These are phyloP conservation scores for Oligia fasciuncula DNA, from an alignment of 2,888 invertebrate genomes.

Conservation along the genomic window DNA sequence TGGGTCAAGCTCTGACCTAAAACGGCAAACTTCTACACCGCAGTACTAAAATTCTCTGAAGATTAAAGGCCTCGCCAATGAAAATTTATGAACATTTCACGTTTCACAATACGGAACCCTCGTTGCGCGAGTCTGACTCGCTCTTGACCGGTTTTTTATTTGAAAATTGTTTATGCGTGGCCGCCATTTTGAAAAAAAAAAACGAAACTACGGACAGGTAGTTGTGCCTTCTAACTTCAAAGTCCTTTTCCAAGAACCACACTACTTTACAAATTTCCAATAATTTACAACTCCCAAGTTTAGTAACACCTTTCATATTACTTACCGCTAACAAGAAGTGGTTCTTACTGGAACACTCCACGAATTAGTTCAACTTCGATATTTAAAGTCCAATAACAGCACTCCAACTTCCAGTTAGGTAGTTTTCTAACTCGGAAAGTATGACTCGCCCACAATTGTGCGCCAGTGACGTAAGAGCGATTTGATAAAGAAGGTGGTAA, in stretches of 20 bases:
- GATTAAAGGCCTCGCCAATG: too few species aligned
- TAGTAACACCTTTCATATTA: conserved; percentile 38
- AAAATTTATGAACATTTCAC: too few species aligned
- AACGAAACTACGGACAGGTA: too few species aligned
- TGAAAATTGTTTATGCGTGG: too few species aligned
- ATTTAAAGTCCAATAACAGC: conserved; percentile 59
- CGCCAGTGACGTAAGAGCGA: conserved; percentile 39
- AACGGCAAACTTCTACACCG: too few species aligned
- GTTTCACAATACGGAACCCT: too few species aligned
- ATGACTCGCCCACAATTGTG: conserved; percentile 50
- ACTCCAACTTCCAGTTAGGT: conserved; percentile 56
- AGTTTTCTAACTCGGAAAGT: conserved; percentile 63
- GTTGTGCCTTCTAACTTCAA: background rate
- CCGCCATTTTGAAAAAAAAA: too few species aligned
- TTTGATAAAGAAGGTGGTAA: background rate
- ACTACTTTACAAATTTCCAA: conserved; percentile 17
- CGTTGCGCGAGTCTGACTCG: too few species aligned
- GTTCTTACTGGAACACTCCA: conserved; percentile 41
- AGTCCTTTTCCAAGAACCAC: background rate
- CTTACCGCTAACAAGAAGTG: conserved; percentile 27
- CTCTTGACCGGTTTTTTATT: too few species aligned
- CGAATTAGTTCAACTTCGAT: conserved; percentile 56
- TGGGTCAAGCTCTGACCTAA: too few species aligned
- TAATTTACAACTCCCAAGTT: conserved; percentile 17
- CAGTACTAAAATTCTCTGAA: too few species aligned